phyloP scores from a whole-genome alignment of 2,888 invertebrate species.

The Nephrotoma flavescens region DNA sequence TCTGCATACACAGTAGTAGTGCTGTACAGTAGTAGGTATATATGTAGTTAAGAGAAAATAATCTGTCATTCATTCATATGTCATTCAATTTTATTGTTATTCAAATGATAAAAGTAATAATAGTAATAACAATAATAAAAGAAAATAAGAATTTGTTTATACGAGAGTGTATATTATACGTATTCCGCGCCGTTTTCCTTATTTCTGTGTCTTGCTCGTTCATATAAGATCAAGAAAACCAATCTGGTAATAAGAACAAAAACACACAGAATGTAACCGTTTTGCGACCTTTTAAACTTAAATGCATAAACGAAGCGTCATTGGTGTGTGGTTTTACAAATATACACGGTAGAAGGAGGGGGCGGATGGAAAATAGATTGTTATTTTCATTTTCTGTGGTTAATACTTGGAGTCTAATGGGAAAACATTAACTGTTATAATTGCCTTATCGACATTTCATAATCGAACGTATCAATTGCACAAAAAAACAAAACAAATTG shows the following conservation, averaged over 20 bases:
- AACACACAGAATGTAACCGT: not conserved
- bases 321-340: not conserved
- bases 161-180: not conserved
- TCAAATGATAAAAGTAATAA: not conserved
- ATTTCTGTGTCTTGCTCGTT: not conserved
- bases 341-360: not conserved
- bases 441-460: not conserved
- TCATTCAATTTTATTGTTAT: not conserved
- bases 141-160: not conserved
- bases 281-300: not conserved
- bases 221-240: not conserved
- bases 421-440: not conserved
- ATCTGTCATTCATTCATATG: conserved; percentile 1
- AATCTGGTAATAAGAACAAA: not conserved
- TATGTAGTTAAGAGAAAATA: conserved; percentile 3
- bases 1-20: not conserved
- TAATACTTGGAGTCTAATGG: not conserved
- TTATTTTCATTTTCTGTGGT: not conserved
- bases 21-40: not conserved
- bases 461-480: not conserved
- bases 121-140: not conserved
- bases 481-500: not conserved
- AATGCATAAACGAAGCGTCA: not conserved
- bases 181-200: not conserved
- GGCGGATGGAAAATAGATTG: not conserved